Evolutionary conservation across 2,888 invertebrate species (phyloP).

Genomic region (Hetaerina titia): DNA sequence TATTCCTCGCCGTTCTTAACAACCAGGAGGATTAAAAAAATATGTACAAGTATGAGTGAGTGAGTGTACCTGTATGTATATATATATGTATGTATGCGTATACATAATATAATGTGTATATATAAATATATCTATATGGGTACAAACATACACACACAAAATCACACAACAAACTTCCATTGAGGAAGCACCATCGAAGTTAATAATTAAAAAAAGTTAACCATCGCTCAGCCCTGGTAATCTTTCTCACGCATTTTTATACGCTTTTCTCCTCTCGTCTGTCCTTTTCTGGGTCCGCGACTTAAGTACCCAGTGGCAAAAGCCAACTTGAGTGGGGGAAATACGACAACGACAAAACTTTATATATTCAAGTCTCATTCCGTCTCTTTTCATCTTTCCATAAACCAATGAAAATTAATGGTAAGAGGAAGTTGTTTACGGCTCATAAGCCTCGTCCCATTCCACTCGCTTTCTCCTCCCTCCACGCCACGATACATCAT

Average conservation of each 20-base stretch:
- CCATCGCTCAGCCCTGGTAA: neutral
- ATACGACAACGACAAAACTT: neutral
- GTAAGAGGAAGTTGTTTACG: neutral
- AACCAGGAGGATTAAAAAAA: no score
- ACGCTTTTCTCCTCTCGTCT: neutral
- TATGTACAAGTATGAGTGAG: no score
- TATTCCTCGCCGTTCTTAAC: neutral
- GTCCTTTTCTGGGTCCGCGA: neutral
- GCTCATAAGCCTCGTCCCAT: neutral
- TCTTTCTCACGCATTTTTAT: neutral
- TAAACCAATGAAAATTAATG: constrained; percentile 34
- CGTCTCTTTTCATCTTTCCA: constrained; percentile 7
- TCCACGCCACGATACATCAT: neutral
- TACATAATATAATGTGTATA: no score
- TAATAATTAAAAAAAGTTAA: neutral
- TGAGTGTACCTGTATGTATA: no score
- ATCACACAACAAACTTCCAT: neutral
- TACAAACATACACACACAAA: neutral
- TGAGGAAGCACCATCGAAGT: neutral
- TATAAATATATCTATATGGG: no score
- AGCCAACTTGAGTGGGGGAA: neutral
- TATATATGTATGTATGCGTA: no score
- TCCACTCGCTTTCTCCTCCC: neutral
- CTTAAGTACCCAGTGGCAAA: constrained; percentile 3
- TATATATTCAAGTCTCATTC: neutral